phyloP scores from a whole-genome alignment of 2,888 invertebrate genomes.

The Cybosia mesomella region DNA sequence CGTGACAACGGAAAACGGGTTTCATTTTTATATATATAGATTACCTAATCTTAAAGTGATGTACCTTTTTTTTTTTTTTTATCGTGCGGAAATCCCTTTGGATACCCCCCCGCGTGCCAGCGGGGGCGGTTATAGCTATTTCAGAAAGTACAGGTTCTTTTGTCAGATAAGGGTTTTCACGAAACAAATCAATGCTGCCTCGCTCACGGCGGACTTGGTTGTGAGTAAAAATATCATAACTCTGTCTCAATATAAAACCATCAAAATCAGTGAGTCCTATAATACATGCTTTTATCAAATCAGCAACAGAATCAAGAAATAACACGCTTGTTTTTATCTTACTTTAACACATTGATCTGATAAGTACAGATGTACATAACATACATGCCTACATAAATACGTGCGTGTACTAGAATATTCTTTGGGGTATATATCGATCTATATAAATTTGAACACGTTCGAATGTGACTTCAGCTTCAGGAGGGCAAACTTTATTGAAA shows the following conservation, averaged over 20 bases:
- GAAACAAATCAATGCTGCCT: too few species aligned
- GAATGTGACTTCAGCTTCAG: slow-evolving; percentile 38
- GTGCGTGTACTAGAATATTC: slow-evolving; percentile 29
- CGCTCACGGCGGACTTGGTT: too few species aligned
- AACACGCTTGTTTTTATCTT: neutral
- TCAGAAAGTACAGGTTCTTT: too few species aligned
- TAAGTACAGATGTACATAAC: neutral
- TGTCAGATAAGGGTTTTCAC: too few species aligned
- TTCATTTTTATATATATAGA: too few species aligned
- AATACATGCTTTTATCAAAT: neutral
- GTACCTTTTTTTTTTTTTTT: too few species aligned
- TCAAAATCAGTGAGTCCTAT: neutral
- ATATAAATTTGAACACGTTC: slow-evolving; percentile 42
- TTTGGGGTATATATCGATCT: slow-evolving; percentile 38
- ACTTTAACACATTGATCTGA: slow-evolving; percentile 1
- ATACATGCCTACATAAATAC: slow-evolving; percentile 17
- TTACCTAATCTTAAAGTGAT: too few species aligned
- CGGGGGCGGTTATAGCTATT: too few species aligned
- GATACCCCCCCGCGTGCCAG: too few species aligned
- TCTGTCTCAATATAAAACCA: neutral
- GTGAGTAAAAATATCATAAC: too few species aligned
- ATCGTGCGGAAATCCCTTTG: too few species aligned
- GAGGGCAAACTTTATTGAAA: slow-evolving; percentile 50
- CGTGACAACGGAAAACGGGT: too few species aligned
- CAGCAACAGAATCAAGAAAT: neutral